These are phyloP conservation scores for Agrotis segetum DNA, from an alignment of 2,888 invertebrate species.

Conservation along the genomic window DNA sequence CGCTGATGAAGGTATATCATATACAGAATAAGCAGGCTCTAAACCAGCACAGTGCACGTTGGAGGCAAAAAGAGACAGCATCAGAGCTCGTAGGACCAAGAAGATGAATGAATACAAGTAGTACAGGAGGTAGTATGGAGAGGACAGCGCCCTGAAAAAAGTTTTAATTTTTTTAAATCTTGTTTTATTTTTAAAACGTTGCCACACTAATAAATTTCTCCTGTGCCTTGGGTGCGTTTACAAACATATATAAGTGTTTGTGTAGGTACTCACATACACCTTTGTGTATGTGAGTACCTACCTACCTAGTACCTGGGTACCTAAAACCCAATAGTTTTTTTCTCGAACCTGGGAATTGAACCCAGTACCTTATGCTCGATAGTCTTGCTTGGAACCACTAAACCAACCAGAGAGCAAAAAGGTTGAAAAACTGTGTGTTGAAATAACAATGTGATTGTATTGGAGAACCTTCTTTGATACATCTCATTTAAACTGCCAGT, in stretches of 20 bases:
- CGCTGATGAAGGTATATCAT: conserved; percentile 65
- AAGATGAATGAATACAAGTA: conserved; percentile 68
- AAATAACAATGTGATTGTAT: neutral
- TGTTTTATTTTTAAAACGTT: no score
- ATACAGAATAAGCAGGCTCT: conserved; percentile 61
- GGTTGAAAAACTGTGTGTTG: neutral
- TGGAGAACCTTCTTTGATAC: neutral
- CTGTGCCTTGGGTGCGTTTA: no score
- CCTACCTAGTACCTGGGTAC: no score
- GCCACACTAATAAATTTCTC: no score
- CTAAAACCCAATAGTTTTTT: no score
- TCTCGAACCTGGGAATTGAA: no score
- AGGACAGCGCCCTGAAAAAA: conserved; percentile 60
- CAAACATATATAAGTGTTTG: no score
- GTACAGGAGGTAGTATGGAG: conserved; percentile 62
- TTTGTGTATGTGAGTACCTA: no score
- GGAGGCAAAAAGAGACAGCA: conserved; percentile 65
- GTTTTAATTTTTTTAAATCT: neutral
- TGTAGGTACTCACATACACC: no score
- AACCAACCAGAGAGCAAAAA: no score
- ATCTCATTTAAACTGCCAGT: neutral
- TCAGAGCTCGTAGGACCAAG: conserved; percentile 61
- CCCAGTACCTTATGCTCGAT: no score
- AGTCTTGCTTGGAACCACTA: no score
- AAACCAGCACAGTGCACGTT: conserved; percentile 69